phyloP scores from a whole-genome alignment of 2,113 vertebrate species.

The Lichenostomus cassidix region DNA sequence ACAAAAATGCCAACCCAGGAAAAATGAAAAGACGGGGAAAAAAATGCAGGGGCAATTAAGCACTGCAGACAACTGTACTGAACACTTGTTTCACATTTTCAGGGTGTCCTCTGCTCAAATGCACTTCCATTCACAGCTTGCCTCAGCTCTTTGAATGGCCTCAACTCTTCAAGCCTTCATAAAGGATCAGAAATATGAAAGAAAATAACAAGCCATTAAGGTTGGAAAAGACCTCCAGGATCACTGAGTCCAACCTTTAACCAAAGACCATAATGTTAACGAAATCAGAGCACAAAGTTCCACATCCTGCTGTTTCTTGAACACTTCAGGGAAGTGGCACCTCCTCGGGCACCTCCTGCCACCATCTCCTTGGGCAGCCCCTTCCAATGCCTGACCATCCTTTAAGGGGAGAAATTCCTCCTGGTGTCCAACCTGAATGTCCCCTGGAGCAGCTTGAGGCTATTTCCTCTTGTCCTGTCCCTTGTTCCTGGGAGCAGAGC shows the following conservation, averaged over 20 bases:
- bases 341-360: neutral
- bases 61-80: neutral
- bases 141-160: neutral
- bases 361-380: neutral
- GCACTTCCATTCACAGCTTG: neutral
- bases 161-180: neutral
- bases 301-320: neutral
- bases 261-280: neutral
- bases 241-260: fast-evolving
- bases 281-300: neutral
- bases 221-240: neutral
- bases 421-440: neutral
- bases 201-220: neutral
- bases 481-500: neutral
- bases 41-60: slow-evolving; percentile 29
- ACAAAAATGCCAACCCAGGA: slow-evolving; percentile 71
- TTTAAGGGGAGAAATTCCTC: neutral
- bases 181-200: neutral
- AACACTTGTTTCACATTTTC: neutral
- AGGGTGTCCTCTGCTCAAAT: neutral
- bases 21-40: slow-evolving; percentile 36
- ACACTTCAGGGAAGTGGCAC: neutral
- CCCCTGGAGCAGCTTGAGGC: neutral
- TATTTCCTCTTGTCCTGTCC: neutral
- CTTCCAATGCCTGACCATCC: neutral